Conservation (phyloP, 2,113 vertebrate genomes). For the Odontophorus gujanensis region DNA sequence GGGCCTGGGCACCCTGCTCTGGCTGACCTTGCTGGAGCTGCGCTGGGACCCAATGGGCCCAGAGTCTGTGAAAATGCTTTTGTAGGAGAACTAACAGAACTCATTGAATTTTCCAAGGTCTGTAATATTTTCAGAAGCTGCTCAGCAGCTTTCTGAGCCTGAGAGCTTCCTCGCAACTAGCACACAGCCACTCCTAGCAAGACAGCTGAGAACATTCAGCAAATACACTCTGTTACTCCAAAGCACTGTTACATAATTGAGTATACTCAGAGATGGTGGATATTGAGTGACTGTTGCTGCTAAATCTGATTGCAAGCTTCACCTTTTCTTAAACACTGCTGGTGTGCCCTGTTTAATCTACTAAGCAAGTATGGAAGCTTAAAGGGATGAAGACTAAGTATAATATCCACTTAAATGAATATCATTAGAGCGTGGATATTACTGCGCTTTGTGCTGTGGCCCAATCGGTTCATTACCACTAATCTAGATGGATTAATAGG, state of each 20-base stretch:
- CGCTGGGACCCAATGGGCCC: no score
- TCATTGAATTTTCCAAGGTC: background rate
- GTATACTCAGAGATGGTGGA: background rate
- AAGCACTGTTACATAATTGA: background rate
- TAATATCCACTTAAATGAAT: background rate
- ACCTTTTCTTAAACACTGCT: background rate
- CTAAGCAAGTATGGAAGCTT: background rate
- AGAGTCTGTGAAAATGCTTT: background rate
- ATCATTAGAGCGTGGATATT: background rate
- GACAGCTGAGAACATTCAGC: background rate
- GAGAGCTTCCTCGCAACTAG: fast-evolving
- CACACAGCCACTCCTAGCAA: background rate
- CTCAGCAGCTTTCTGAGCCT: background rate
- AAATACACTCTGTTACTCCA: background rate
- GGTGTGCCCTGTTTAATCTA: background rate
- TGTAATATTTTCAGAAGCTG: background rate
- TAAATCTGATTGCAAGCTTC: background rate
- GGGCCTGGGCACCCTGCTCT: background rate
- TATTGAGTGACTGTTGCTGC: background rate
- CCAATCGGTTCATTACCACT: background rate
- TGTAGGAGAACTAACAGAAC: background rate
- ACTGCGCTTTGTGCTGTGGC: background rate
- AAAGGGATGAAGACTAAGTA: background rate
- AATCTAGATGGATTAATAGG: background rate
- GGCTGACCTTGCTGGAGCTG: background rate